Percentiles rank a stretch among this genome's conserved stretches.
Evolutionary conservation across 2,113 vertebrate genomes (phyloP).

Genomic region (Malurus alboscapulatus): DNA sequence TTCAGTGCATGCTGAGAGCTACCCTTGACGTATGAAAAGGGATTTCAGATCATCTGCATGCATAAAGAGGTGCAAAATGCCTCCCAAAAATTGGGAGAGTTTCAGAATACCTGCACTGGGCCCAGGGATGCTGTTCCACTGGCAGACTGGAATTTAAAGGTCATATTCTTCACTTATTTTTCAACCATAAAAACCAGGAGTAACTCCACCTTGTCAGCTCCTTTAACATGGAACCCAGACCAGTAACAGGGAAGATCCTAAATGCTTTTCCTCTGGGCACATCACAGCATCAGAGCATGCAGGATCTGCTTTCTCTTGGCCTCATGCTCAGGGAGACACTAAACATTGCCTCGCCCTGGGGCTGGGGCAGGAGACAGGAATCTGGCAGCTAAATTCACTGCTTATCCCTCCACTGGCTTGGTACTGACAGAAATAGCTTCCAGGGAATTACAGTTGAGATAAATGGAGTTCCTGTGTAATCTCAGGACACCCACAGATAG

Average conservation of each 20-base stretch:
- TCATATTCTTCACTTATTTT: background rate
- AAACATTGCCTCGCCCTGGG: background rate
- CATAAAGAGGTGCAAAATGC: background rate
- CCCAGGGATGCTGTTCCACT: background rate
- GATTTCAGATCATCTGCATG: background rate
- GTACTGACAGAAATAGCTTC: slow-evolving; percentile 45
- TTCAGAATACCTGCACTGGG: background rate
- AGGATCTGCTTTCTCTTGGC: background rate
- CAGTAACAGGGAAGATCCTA: background rate
- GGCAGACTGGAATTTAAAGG: background rate
- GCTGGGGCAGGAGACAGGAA: background rate
- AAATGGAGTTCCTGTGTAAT: slow-evolving; percentile 59
- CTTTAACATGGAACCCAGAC: background rate
- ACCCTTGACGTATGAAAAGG: background rate
- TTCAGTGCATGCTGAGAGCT: background rate
- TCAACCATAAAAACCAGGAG: background rate
- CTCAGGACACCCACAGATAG: slow-evolving; percentile 59
- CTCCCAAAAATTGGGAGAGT: background rate
- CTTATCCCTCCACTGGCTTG: background rate
- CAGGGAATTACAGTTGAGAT: slow-evolving; percentile 43
- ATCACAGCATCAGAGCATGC: background rate
- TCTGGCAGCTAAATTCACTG: background rate
- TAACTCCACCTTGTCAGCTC: background rate
- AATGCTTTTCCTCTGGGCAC: background rate
- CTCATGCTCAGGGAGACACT: background rate